Percentiles rank a stretch among this genome's conserved stretches.
phyloP scores from a whole-genome alignment of 2,113 vertebrate genomes.

The Glaucidium brasilianum region DNA sequence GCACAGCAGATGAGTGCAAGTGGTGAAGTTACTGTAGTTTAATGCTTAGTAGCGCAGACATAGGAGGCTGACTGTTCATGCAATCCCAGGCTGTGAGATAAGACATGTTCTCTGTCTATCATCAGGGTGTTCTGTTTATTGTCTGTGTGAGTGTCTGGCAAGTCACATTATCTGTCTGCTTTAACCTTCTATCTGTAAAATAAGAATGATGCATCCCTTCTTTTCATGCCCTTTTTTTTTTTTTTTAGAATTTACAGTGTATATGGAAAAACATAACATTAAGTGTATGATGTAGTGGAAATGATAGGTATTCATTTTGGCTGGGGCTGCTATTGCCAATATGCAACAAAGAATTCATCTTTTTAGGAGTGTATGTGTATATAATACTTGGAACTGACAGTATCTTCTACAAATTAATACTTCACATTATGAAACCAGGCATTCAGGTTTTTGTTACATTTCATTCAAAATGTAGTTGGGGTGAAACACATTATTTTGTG shows the following conservation, averaged over 20 bases:
- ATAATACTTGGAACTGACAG: not conserved
- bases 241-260: not conserved
- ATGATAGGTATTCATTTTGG: not conserved
- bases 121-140: not conserved
- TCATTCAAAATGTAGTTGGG: not conserved
- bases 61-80: not conserved
- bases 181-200: not conserved
- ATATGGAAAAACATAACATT: fast-evolving
- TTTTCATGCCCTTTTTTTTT: not conserved
- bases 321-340: not conserved
- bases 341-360: not conserved
- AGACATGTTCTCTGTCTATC: fast-evolving
- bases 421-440: not conserved
- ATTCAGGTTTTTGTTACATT: not conserved
- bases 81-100: not conserved
- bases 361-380: not conserved
- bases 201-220: not conserved
- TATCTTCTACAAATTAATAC: not conserved
- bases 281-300: not conserved
- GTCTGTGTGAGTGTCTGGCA: not conserved
- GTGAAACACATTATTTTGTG: not conserved
- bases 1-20: not conserved
- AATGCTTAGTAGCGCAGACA: not conserved
- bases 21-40: not conserved
- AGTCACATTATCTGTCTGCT: not conserved